Evolutionary conservation across 2,113 vertebrate genomes (phyloP), one percentile per base, ranked within the genome.

Genomic region (Thymallus thymallus): DNA sequence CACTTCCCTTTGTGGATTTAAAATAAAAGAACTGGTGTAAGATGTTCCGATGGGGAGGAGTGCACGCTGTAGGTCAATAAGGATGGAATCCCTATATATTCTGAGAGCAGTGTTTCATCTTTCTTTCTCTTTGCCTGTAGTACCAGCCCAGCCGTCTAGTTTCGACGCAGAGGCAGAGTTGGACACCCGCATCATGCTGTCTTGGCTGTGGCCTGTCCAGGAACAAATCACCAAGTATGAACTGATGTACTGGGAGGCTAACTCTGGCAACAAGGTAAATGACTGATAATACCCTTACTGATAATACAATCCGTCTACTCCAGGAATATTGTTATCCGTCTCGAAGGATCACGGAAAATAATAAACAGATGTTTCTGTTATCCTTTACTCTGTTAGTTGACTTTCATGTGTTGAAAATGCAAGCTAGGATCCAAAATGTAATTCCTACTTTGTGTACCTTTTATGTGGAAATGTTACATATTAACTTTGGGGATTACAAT

Each of bases 121-220:
- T 24, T 20, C 20, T 62, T 9, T 45, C 22, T 23, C 30, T 30
- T 23, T 23, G 20, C 14, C 51, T 75, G 9, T 68, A 99, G 97
- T 99, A 84, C 97, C 97, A 0, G 93, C 95, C 60, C 96, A 96
- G 88, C 96, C 95, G 0, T 91, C 92, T 1, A 93, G 93, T 69
- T 96, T 99, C 68, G 95, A 96, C 81, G 97, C 96, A 0, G 96
- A 98, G 85, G 95, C 95, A 0, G 97, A 98, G 82, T 94, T 98
- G 0, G 97, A 98, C 81, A 96, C 95, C 1, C 94, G 94, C 64
- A 94, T 99, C 84, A 93, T 96, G 90, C 85, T 99, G 69, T 95
- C 94, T 0, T 99, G 97, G 98, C 92, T 95, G 70, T 95, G 95
- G 1, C 95, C 96, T 1, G 94, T 94, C 5, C 95, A 97, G 86